phyloP scores from a whole-genome alignment of 2,113 vertebrate species.

The Nematolebias whitei region DNA sequence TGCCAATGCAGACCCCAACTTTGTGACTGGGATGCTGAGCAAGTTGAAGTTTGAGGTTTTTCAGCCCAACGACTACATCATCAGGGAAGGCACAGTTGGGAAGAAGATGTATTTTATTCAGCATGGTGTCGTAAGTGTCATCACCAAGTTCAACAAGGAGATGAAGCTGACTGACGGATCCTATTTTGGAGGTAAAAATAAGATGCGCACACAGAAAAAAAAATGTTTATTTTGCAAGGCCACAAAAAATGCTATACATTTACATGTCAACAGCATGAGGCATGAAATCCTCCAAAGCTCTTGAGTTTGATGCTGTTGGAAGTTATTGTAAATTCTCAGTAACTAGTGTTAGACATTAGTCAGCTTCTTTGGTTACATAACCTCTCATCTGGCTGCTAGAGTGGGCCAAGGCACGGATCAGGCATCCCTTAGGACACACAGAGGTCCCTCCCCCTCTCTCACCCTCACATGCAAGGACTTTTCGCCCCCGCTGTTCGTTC shows the following conservation, averaged over 20 bases:
- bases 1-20: constrained; percentile 97
- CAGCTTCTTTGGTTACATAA: constrained; percentile 68
- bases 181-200: constrained; percentile 96
- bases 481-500: constrained; percentile 25
- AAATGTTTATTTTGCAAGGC: neutral
- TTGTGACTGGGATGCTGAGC: constrained; percentile 98
- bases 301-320: constrained; percentile 51
- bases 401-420: constrained; percentile 72
- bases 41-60: constrained; percentile 97
- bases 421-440: constrained; percentile 69
- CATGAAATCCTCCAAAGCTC: constrained; percentile 19
- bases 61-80: constrained; percentile 97
- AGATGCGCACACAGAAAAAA: constrained; percentile 1
- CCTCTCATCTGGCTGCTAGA: constrained; percentile 73
- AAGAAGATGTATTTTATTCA: constrained; percentile 99
- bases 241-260: neutral
- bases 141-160: constrained; percentile 97
- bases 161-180: constrained; percentile 98
- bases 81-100: constrained; percentile 95
- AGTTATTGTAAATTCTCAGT: constrained; percentile 69
- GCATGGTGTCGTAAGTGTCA: constrained; percentile 95
- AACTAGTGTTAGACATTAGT: constrained; percentile 61
- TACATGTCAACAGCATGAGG: neutral
- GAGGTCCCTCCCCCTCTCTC: constrained; percentile 51
- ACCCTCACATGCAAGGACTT: constrained; percentile 2